Percentiles rank a stretch among this genome's conserved stretches.
These are phyloP conservation scores for Oreochromis niloticus DNA, from an alignment of 2,113 vertebrate genomes.

Conservation along the genomic window DNA sequence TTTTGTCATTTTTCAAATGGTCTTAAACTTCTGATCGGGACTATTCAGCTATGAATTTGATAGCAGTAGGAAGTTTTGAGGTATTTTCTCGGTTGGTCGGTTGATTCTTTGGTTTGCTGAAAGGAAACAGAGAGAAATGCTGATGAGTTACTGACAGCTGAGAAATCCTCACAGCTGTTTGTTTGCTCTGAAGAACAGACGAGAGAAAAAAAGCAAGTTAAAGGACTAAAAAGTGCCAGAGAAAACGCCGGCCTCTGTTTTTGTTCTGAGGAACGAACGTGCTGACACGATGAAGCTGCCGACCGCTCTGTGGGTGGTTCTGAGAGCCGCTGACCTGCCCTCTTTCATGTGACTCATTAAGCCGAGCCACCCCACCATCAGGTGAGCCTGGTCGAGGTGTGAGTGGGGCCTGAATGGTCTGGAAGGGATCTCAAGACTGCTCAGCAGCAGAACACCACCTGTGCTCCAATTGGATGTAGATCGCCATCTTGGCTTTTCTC, in stretches of 20 bases:
- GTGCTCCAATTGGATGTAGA: background rate
- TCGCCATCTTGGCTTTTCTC: background rate
- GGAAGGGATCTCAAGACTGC: no score
- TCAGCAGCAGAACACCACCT: no score
- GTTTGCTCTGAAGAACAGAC: no score
- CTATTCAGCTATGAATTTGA: background rate
- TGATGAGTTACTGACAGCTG: background rate
- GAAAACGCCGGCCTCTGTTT: background rate
- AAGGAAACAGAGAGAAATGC: background rate
- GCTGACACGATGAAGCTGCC: background rate
- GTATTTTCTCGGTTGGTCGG: background rate
- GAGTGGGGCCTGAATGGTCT: background rate
- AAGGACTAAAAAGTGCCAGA: background rate
- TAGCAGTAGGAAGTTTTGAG: background rate
- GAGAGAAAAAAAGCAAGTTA: no score
- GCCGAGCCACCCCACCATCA: background rate
- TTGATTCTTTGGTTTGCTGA: background rate
- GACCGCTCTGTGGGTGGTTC: background rate
- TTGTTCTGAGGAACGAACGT: background rate
- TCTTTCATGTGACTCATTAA: fast-evolving
- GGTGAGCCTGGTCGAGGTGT: background rate
- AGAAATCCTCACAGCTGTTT: background rate
- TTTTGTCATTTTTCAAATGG: background rate
- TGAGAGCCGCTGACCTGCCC: background rate
- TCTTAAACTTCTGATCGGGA: background rate